These are phyloP conservation scores for Pseudeuparius sepicola DNA, from an alignment of 2,888 invertebrate species.

Conservation along the genomic window DNA sequence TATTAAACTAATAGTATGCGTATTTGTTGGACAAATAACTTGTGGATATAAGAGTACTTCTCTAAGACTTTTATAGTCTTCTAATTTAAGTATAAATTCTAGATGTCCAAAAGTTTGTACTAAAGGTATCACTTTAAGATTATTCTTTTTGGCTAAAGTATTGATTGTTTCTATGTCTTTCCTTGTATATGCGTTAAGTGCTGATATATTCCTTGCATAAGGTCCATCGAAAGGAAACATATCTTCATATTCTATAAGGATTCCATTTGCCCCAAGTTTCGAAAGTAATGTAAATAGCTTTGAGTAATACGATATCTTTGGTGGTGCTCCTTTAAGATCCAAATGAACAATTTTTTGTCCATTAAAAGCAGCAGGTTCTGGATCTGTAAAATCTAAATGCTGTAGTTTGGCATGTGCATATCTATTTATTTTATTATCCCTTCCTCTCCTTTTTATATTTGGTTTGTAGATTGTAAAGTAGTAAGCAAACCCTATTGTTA, in stretches of 20 bases:
- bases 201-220: conserved; percentile 46
- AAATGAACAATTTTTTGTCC: conserved; percentile 68
- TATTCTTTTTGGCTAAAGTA: conserved; percentile 43
- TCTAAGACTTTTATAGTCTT: conserved; percentile 54
- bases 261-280: conserved; percentile 60
- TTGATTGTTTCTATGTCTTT: conserved; percentile 21
- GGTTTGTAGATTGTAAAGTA: too few relatives aligned
- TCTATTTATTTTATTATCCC: too few relatives aligned
- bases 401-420: too few relatives aligned
- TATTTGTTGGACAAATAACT: conserved; percentile 61
- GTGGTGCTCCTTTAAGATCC: conserved; percentile 78
- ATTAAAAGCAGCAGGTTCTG: conserved; percentile 19
- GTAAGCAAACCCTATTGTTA: too few relatives aligned
- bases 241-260: conserved; percentile 79
- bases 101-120: conserved; percentile 83
- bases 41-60: conserved; percentile 51
- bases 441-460: too few relatives aligned
- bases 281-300: conserved; percentile 52
- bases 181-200: conserved; percentile 46
- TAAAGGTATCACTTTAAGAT: conserved; percentile 64
- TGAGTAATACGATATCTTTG: conserved; percentile 51
- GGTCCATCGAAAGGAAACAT: conserved; percentile 69
- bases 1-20: conserved; percentile 47
- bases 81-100: conserved; percentile 67
- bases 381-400: too few relatives aligned